Evolutionary conservation across 2,797 vertebrate genomes (phyloP), one percentile per base, ranked within the genome.

Genomic region (Acanthopagrus latus): DNA sequence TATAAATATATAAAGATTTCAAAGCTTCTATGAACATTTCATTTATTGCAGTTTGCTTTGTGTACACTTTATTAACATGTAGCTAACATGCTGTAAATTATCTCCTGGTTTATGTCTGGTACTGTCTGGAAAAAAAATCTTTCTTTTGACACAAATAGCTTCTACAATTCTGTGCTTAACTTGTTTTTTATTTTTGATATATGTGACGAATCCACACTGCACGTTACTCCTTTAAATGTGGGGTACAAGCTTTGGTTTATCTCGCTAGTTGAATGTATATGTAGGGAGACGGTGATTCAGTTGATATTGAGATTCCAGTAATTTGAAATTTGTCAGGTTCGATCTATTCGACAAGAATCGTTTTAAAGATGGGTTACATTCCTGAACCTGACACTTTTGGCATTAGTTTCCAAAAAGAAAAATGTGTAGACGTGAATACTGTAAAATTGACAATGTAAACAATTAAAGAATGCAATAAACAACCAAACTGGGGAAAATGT

Each of bases 391-490:
- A 29, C 29, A 44, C 2, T 47, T 71, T 52, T 43, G 33, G 62
- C 33, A 6, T 63, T 65, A 8, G 44, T 71, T 33, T 44, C 33
- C 23, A 29, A 71, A 71, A 58, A 62, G 59, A 65, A 0, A 48
- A 46, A 69, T 12, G 20, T 58, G n/a, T 54, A 6, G 14, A 5
- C 29, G 3, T 77, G 16, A 47, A 70, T 72, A 27, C 72, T 56
- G 12, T 29, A 0, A 62, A 74, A 64, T 8, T 47, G 41, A 20
- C 17, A 54, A 16, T 71, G 47, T 66, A 38, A 76, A n/a, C 70
- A 55, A 67, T 70, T 67, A 18, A 76, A 73, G 12, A 81, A 72
- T 66, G 38, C 17, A 86, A 83, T 78, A 81, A 86, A 89, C 27
- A 46, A 70, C 5, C 33, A 55, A 58, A 58, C 5, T 63, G 54